Conservation (phyloP, 1,140 invertebrate species). For the Lepidurus couesii region DNA sequence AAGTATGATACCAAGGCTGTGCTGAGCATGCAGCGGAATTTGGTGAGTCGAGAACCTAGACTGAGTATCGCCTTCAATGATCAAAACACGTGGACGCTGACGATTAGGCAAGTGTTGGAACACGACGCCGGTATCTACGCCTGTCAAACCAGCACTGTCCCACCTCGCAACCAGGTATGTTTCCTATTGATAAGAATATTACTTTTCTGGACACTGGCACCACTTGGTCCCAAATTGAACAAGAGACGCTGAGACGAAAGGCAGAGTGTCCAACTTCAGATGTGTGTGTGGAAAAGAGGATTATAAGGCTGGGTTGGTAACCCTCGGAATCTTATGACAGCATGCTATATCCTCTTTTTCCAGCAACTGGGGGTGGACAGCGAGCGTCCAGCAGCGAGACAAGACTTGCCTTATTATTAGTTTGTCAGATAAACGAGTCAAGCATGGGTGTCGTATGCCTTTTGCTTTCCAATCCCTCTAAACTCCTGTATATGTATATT, state of each 20-base stretch:
- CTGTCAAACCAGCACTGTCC: slow-evolving; percentile 7
- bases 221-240: not conserved
- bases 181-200: not conserved
- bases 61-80: not conserved
- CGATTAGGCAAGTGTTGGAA: slow-evolving; percentile 17
- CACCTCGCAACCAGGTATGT: slow-evolving; percentile 4
- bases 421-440: too few relatives aligned
- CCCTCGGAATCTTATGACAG: not conserved
- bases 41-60: not conserved
- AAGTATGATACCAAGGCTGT: not conserved
- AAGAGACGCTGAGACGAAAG: not conserved
- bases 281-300: not conserved
- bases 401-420: too few relatives aligned
- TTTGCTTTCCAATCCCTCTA: too few relatives aligned
- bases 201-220: not conserved
- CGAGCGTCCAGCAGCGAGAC: too few relatives aligned
- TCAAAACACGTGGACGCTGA: slow-evolving; percentile 17
- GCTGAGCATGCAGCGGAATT: not conserved
- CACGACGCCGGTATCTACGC: slow-evolving; percentile 1
- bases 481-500: too few relatives aligned
- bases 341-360: not conserved
- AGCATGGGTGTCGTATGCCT: too few relatives aligned
- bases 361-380: not conserved
- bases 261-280: not conserved
- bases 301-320: not conserved